These are phyloP conservation scores for Catotricha subobsoleta DNA, from an alignment of 2,888 invertebrate genomes.

Conservation along the genomic window DNA sequence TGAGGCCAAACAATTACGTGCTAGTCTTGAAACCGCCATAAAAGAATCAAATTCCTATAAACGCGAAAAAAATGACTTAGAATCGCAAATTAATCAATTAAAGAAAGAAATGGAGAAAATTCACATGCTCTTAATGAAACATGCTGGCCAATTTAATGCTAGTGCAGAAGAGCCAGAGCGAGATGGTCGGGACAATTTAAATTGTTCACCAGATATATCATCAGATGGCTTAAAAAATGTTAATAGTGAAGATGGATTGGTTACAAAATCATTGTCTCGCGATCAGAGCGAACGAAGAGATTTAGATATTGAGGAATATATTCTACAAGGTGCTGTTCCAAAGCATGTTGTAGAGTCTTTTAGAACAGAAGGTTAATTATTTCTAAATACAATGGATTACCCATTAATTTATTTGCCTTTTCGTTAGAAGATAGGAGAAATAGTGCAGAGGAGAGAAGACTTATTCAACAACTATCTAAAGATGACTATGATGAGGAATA, in stretches of 20 bases:
- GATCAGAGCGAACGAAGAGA: slow-evolving; percentile 21
- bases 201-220: slow-evolving; percentile 29
- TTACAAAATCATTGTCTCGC: slow-evolving; percentile 17
- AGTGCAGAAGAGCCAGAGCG: slow-evolving; percentile 26
- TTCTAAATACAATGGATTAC: not conserved
- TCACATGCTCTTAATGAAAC: slow-evolving; percentile 44
- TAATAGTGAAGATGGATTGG: slow-evolving; percentile 27
- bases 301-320: slow-evolving; percentile 38
- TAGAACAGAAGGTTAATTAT: not conserved
- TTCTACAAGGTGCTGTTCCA: slow-evolving; percentile 43
- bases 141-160: slow-evolving; percentile 48
- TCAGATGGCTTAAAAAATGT: slow-evolving; percentile 30
- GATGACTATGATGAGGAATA: slow-evolving; percentile 40
- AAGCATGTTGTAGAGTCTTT: slow-evolving; percentile 28
- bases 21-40: slow-evolving; percentile 56
- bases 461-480: slow-evolving; percentile 29
- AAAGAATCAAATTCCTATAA: slow-evolving; percentile 59
- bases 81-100: slow-evolving; percentile 54
- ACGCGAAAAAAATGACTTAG: slow-evolving; percentile 61
- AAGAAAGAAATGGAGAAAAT: slow-evolving; percentile 70
- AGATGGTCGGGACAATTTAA: slow-evolving; percentile 26
- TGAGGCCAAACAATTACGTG: slow-evolving; percentile 65
- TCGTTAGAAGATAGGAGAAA: slow-evolving; percentile 18
- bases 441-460: slow-evolving; percentile 27
- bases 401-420: not conserved